A percentile compares a stretch with the other conserved stretches of the same genome.
Evolutionary conservation across 2,113 vertebrate species (phyloP).

Genomic region (Anhinga rufa): DNA sequence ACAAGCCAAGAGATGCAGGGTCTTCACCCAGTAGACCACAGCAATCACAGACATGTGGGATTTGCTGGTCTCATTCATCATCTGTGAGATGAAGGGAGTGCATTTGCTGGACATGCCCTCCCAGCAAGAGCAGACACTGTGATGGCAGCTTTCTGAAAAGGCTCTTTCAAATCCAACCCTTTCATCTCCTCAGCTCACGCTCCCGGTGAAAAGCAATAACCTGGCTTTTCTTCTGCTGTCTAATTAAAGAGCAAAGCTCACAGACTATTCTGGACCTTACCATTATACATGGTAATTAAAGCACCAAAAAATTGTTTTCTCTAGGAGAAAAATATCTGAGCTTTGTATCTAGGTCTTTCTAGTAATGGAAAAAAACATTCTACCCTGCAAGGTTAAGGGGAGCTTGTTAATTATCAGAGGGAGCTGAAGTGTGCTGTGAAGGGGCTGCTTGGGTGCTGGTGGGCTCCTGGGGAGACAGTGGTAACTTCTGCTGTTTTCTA

Average conservation of each 20-base stretch:
- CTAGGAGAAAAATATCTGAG: neutral
- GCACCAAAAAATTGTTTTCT: slow-evolving; percentile 21
- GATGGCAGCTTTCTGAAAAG: neutral
- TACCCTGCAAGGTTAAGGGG: neutral
- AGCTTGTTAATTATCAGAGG: neutral
- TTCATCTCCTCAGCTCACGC: slow-evolving; percentile 31
- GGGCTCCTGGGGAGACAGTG: neutral
- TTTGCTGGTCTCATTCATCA: neutral
- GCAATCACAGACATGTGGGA: neutral
- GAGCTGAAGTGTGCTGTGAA: neutral
- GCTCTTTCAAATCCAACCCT: slow-evolving; percentile 40
- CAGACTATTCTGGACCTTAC: neutral
- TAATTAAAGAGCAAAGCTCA: slow-evolving; percentile 59
- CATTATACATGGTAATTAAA: slow-evolving; percentile 48
- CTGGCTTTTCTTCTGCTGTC: slow-evolving; percentile 35
- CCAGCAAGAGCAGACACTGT: neutral
- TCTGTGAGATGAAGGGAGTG: neutral
- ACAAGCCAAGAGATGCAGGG: neutral
- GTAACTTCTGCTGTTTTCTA: neutral
- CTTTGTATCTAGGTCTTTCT: neutral
- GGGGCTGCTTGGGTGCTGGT: neutral
- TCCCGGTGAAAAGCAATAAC: slow-evolving; percentile 28
- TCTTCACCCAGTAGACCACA: neutral
- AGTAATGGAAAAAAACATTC: neutral
- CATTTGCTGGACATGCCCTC: neutral